Percentiles rank a stretch among this genome's conserved stretches.
Conservation (phyloP, 37 sponge, comb jelly and placozoan species). For the Theonella swinhoei region DNA sequence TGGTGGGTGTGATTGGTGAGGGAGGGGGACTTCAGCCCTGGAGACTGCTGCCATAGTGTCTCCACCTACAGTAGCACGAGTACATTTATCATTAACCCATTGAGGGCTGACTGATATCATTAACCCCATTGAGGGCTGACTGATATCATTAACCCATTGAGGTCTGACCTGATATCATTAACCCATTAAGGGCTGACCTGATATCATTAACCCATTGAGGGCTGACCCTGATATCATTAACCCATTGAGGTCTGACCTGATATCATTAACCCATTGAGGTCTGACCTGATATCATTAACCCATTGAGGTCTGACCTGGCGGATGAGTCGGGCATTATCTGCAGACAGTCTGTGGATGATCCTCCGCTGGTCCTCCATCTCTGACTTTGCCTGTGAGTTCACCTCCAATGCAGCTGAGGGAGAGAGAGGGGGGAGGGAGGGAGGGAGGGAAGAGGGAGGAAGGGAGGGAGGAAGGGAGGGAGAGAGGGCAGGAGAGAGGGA, state of each 20-base stretch:
- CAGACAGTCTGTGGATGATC: neutral
- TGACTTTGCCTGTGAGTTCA: neutral
- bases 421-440: neutral
- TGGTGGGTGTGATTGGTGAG: neutral
- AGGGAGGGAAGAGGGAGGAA: neutral
- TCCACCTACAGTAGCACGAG: neutral
- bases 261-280: too few species aligned
- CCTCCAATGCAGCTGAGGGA: neutral
- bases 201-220: neutral
- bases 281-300: too few species aligned
- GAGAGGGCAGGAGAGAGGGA: neutral
- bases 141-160: neutral
- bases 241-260: too few species aligned
- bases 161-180: neutral
- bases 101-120: neutral
- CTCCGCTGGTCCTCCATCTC: neutral
- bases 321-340: constrained; percentile 13
- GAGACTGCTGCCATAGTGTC: neutral
- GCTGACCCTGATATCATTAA: neutral
- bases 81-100: too few species aligned
- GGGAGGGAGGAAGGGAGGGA: neutral
- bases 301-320: constrained; percentile 28
- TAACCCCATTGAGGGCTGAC: neutral
- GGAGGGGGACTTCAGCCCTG: neutral
- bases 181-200: neutral